phyloP scores from a whole-genome alignment of 2,113 vertebrate genomes.

The Motacilla alba region DNA sequence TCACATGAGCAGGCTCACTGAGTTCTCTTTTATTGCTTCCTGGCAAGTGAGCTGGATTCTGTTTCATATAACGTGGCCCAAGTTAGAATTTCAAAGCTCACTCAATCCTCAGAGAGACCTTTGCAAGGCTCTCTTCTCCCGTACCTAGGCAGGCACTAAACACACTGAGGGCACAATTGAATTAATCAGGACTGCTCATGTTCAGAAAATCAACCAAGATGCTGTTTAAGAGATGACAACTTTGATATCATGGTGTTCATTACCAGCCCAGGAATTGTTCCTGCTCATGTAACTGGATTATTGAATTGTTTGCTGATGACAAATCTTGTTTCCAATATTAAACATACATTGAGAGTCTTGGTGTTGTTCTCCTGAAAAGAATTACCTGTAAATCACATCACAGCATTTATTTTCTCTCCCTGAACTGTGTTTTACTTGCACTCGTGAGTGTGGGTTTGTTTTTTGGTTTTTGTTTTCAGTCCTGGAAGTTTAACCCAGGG shows the following conservation, averaged over 20 bases:
- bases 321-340: background rate
- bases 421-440: background rate
- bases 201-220: conserved; percentile 5
- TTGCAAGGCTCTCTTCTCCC: background rate
- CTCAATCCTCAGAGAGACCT: conserved; percentile 30
- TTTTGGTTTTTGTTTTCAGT: background rate
- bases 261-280: conserved; percentile 13
- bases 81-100: conserved; percentile 49
- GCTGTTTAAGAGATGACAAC: conserved; percentile 21
- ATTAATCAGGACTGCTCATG: conserved; percentile 13
- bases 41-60: conserved; percentile 42
- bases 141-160: background rate
- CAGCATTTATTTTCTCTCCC: background rate
- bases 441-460: background rate
- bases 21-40: conserved; percentile 47
- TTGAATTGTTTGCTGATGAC: conserved; percentile 17
- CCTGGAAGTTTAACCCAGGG: background rate
- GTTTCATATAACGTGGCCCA: conserved; percentile 8
- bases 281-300: background rate
- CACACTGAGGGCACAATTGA: background rate
- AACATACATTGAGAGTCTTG: background rate
- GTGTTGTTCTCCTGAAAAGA: background rate
- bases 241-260: conserved; percentile 40
- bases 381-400: background rate
- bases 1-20: conserved; percentile 17